These are phyloP conservation scores for Hypotaenidia philippensis DNA, from an alignment of 2,797 vertebrate species.

Conservation along the genomic window DNA sequence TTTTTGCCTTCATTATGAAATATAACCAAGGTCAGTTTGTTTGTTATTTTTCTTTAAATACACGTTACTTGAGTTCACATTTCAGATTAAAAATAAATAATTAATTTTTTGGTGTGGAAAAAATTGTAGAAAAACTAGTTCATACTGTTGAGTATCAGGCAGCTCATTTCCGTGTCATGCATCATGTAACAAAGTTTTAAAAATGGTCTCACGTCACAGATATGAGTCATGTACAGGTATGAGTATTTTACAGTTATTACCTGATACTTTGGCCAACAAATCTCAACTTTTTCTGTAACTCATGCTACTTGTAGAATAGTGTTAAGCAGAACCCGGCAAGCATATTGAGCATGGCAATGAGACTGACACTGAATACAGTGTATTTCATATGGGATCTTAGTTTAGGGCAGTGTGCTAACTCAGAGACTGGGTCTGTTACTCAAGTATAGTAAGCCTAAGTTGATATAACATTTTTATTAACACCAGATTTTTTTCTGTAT, in stretches of 20 bases:
- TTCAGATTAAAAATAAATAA: background rate
- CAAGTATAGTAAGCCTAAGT: background rate
- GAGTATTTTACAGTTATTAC: background rate
- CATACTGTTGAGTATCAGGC: background rate
- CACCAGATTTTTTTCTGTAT: background rate
- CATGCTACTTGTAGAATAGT: background rate
- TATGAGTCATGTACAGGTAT: rapidly evolving
- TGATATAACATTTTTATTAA: background rate
- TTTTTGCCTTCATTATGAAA: background rate
- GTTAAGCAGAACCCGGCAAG: background rate
- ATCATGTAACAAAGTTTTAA: background rate
- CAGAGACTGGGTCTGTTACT: background rate
- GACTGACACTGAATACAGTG: background rate
- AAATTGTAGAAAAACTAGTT: background rate
- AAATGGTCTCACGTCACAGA: background rate
- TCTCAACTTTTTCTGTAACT: rapidly evolving
- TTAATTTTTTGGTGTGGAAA: background rate
- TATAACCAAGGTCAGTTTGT: background rate
- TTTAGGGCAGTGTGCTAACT: background rate
- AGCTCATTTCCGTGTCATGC: background rate
- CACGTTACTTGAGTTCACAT: background rate
- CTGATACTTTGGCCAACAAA: background rate
- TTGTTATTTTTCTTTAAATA: background rate
- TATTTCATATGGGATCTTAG: background rate
- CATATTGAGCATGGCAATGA: background rate